Evolutionary conservation across 1,140 invertebrate species (phyloP).

Genomic region (Agrypnia vestita): DNA sequence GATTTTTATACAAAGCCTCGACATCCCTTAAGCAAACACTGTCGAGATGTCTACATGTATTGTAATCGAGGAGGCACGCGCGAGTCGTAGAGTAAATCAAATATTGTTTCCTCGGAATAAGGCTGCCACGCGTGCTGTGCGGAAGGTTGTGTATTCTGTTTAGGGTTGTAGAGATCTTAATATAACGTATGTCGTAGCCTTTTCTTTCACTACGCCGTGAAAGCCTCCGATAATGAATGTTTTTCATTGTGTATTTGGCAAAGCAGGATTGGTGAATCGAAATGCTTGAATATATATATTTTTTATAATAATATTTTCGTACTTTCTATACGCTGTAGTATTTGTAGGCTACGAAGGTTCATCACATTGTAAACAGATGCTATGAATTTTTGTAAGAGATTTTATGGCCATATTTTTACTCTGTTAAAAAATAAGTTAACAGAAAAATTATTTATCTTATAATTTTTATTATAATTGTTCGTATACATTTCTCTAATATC

Average conservation of each 20-base stretch:
- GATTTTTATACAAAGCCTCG: slow-evolving; percentile 25
- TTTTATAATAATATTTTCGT: too few species aligned
- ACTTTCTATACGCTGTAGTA: too few species aligned
- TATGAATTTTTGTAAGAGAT: too few species aligned
- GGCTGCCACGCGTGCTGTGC: slow-evolving; percentile 26
- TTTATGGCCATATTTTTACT: too few species aligned
- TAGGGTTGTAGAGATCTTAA: neutral
- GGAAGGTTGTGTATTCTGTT: slow-evolving; percentile 16
- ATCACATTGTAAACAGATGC: too few species aligned
- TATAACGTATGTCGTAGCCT: slow-evolving; percentile 8
- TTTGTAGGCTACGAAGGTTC: too few species aligned
- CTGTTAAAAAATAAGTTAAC: too few species aligned
- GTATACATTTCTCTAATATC: too few species aligned
- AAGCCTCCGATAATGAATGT: slow-evolving; percentile 20
- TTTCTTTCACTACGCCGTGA: slow-evolving; percentile 8
- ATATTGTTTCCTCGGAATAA: slow-evolving; percentile 33
- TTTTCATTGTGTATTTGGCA: neutral
- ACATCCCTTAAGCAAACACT: slow-evolving; percentile 19
- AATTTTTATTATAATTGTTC: too few species aligned
- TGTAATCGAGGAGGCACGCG: slow-evolving; percentile 32
- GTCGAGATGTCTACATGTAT: slow-evolving; percentile 28
- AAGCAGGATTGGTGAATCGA: too few species aligned
- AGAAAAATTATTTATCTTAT: too few species aligned
- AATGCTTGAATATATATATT: too few species aligned
- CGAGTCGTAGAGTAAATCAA: slow-evolving; percentile 25